These are phyloP conservation scores for Allenopithecus nigroviridis DNA, from an alignment of 2,797 vertebrate genomes.

Conservation along the genomic window DNA sequence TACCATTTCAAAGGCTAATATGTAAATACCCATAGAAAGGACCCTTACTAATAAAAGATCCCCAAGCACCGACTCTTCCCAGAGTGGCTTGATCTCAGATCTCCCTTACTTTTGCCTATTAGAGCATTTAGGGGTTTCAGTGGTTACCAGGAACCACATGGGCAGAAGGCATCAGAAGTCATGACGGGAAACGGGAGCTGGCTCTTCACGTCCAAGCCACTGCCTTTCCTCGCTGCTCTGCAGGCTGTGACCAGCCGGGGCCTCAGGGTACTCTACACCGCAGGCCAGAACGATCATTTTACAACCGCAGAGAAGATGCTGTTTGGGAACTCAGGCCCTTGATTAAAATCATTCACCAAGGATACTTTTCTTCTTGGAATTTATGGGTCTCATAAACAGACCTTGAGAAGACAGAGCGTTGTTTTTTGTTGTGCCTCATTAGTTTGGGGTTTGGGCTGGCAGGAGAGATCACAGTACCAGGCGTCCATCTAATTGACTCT, in stretches of 20 bases:
- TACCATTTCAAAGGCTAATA: conserved; percentile 12
- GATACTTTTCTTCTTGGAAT: conserved; percentile 75
- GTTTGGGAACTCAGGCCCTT: conserved; percentile 56
- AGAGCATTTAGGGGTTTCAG: not conserved
- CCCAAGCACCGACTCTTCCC: not conserved
- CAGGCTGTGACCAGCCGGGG: not conserved
- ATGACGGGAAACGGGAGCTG: not conserved
- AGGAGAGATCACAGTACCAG: conserved; percentile 82
- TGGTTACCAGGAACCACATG: not conserved
- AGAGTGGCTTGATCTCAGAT: not conserved
- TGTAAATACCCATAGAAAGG: not conserved
- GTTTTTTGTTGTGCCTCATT: conserved; percentile 84
- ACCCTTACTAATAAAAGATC: not conserved
- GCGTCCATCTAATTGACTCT: conserved; percentile 83
- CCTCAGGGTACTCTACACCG: not conserved
- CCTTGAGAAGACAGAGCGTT: conserved; percentile 80
- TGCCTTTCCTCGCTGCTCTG: not conserved
- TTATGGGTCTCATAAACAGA: conserved; percentile 78
- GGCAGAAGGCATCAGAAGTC: not conserved
- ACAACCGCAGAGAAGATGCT: conserved; percentile 60
- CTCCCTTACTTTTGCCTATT: not conserved
- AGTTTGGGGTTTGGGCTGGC: conserved; percentile 84
- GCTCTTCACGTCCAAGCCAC: too few species aligned
- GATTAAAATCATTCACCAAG: conserved; percentile 77
- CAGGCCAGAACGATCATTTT: not conserved